Base-by-base conservation (phyloP, 1,140 invertebrate genomes). In the Lanistes nyassanus region DNA sequence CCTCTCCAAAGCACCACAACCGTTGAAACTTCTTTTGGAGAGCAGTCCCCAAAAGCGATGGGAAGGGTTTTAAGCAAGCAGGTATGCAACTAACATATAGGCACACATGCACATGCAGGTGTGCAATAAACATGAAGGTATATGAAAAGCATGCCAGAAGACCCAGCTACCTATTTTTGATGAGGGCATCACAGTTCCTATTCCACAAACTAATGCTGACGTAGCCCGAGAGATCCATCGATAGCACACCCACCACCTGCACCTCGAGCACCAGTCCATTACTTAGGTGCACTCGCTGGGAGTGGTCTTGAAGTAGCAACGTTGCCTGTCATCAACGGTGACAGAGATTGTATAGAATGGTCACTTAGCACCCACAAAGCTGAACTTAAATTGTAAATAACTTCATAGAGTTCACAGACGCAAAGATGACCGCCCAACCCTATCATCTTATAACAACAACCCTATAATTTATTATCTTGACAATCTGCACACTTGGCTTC, bases 121-220 rank as follows among this genome's bases (percentile, higher is more conserved):
- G 21, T 29, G 21, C 23, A 21, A 31, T 7, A 39, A 39, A 29
- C 34, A 51, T 60, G 21, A 29, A 64, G 31, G 2, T 7, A 39
- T 75, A 36, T 56, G 19, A 64, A 51, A 76, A 47, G 19, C 26
- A n/a, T 76, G 65, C n/a, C 58, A 31, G 0, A 53, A 29, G 9
- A 21, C 53, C 60, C 11, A 71, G 2, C 58, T 77, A 88, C 87
- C 84, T 87, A 80, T 86, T 87, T 79, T 77, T 84, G 0, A 97
- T 94, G 39, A 95, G 86, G 19, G 94, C 94, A 78, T 96, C 92
- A 1, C 95, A 94, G 86, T 94, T 96, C 83, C 94, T 92, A 79
- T 94, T 95, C 96, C 96, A 97, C 13, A 97, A 84, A 79, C 95
- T 96, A 21, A 97, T 91, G 81, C 93, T 92, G n/a, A 97, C 92